Conservation (phyloP, 2,888 invertebrate species). For the Urechis unicinctus region DNA sequence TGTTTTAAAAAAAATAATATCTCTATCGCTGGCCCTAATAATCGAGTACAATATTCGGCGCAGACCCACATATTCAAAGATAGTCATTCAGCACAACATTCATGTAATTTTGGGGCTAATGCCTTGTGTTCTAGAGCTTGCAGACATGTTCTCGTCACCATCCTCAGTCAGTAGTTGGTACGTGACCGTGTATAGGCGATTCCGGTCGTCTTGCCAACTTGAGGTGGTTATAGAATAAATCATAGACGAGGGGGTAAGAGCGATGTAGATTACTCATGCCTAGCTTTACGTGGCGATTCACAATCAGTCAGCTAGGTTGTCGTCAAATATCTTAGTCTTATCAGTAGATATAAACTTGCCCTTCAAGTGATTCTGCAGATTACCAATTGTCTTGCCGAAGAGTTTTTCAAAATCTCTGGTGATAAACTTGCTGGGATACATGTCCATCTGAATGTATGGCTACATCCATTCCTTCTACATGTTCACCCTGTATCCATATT, state of each 20-base stretch:
- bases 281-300: slow-evolving; percentile 31
- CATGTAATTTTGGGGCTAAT: too few species aligned
- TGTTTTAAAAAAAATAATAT: too few species aligned
- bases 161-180: too few species aligned
- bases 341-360: slow-evolving; percentile 28
- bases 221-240: slow-evolving; percentile 33
- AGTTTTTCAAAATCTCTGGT: slow-evolving; percentile 33
- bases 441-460: slow-evolving; percentile 36
- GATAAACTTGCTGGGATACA: slow-evolving; percentile 24
- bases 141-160: too few species aligned
- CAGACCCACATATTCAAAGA: too few species aligned
- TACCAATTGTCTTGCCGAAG: too few species aligned
- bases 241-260: slow-evolving; percentile 16
- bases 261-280: slow-evolving; percentile 48
- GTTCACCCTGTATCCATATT: too few species aligned
- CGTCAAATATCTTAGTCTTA: background rate
- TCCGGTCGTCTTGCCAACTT: slow-evolving; percentile 30
- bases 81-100: too few species aligned
- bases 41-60: too few species aligned
- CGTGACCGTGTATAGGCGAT: slow-evolving; percentile 19
- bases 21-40: too few species aligned
- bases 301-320: background rate
- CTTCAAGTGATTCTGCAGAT: background rate
- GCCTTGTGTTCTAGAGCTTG: too few species aligned
- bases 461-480: too few species aligned